A percentile compares a stretch with the other conserved stretches of the same genome.
These are phyloP conservation scores for Leiothrix lutea DNA, from an alignment of 2,113 vertebrate genomes.

Conservation along the genomic window DNA sequence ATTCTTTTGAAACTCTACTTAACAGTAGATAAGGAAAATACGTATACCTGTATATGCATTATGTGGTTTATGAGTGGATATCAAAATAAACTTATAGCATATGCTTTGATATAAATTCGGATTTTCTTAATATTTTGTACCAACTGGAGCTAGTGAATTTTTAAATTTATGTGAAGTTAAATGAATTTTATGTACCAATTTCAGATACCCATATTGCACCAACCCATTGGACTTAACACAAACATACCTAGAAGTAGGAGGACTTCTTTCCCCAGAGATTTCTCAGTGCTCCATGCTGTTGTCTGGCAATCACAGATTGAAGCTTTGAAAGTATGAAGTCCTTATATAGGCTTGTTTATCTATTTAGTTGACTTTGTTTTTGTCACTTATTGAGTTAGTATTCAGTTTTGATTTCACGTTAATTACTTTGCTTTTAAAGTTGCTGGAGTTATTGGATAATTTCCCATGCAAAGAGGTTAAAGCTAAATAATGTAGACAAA, in stretches of 20 bases:
- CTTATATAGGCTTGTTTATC: not conserved
- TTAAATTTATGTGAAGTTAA: not conserved
- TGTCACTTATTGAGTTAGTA: not conserved
- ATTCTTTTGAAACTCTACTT: not conserved
- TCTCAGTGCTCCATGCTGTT: not conserved
- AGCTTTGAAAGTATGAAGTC: not conserved
- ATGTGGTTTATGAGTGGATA: not conserved
- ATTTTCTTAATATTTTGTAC: not conserved
- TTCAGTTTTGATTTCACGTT: slow-evolving; percentile 9
- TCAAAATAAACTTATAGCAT: not conserved
- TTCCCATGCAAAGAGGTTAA: not conserved
- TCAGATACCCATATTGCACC: not conserved
- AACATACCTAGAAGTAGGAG: not conserved
- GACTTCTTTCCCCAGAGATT: not conserved
- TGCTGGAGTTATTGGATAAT: not conserved
- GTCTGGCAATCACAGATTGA: not conserved
- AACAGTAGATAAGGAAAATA: not conserved
- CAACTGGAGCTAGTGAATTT: not conserved
- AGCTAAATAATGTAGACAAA: not conserved
- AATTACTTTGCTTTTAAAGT: slow-evolving; percentile 26
- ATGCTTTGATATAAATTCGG: not conserved
- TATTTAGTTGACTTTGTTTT: not conserved
- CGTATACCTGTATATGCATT: not conserved
- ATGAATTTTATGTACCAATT: not conserved
- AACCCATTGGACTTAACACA: not conserved